phyloP scores from a whole-genome alignment of 2,113 vertebrate species.

The Collichthys lucidus region DNA sequence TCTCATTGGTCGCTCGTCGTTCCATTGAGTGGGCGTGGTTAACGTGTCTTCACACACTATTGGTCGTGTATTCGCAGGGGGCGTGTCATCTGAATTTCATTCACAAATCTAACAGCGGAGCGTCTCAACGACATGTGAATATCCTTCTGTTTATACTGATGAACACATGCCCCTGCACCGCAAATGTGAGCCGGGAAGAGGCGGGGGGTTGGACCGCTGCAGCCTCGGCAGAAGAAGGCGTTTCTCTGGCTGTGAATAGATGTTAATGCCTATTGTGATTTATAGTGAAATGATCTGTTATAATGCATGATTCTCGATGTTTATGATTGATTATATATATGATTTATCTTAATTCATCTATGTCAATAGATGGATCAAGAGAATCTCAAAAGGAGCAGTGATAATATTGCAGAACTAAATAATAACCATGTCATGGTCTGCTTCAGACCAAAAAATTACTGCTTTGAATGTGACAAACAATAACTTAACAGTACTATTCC shows the following conservation, averaged over 20 bases:
- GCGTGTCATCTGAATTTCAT: constrained; percentile 75
- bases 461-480: background rate
- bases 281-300: too few relatives aligned
- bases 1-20: constrained; percentile 66
- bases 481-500: background rate
- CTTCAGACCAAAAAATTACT: background rate
- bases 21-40: constrained; percentile 45
- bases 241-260: background rate
- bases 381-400: background rate
- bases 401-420: background rate
- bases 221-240: background rate
- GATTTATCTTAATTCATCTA: too few relatives aligned
- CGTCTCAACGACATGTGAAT: constrained; percentile 60
- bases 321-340: background rate
- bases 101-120: constrained; percentile 79
- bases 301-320: too few relatives aligned
- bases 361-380: background rate
- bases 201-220: background rate
- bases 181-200: constrained; percentile 7
- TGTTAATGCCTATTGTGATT: background rate
- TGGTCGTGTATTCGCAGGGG: constrained; percentile 48
- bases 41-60: constrained; percentile 2
- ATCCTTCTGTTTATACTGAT: constrained; percentile 17
- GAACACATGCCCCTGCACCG: constrained; percentile 36
- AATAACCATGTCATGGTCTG: background rate